These are phyloP conservation scores for Xylota sylvarum DNA, from an alignment of 2,888 invertebrate genomes.

Conservation along the genomic window DNA sequence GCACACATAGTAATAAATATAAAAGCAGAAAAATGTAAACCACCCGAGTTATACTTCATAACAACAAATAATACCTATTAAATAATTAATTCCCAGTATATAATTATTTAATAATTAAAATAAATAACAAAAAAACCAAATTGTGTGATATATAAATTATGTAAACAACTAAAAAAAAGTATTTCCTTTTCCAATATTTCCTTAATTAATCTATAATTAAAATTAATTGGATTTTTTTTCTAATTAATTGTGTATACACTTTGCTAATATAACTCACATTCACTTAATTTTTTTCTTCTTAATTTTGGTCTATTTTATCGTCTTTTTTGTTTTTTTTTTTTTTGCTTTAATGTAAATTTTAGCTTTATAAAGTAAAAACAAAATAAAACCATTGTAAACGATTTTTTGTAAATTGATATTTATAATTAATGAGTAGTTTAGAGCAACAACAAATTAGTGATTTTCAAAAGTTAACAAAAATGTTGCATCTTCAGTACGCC, in stretches of 20 bases:
- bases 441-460: conserved; percentile 47
- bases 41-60: conserved; percentile 53
- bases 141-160: conserved; percentile 75
- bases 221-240: conserved; percentile 48
- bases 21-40: conserved; percentile 68
- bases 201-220: conserved; percentile 47
- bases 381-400: conserved; percentile 12
- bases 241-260: conserved; percentile 36
- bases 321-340: not conserved
- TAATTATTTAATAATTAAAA: conserved; percentile 51
- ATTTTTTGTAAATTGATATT: conserved; percentile 31
- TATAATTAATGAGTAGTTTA: conserved; percentile 54
- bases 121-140: conserved; percentile 38
- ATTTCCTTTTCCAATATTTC: conserved; percentile 46
- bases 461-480: conserved; percentile 43
- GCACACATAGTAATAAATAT: conserved; percentile 51
- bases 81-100: conserved; percentile 39
- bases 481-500: conserved; percentile 57
- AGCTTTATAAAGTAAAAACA: conserved; percentile 1
- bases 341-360: conserved; percentile 27
- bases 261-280: conserved; percentile 28
- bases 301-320: not conserved
- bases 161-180: conserved; percentile 59
- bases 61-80: conserved; percentile 41
- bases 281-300: conserved; percentile 35